Conservation (phyloP, 2,888 invertebrate species). For the Galerucella nymphaeae region DNA sequence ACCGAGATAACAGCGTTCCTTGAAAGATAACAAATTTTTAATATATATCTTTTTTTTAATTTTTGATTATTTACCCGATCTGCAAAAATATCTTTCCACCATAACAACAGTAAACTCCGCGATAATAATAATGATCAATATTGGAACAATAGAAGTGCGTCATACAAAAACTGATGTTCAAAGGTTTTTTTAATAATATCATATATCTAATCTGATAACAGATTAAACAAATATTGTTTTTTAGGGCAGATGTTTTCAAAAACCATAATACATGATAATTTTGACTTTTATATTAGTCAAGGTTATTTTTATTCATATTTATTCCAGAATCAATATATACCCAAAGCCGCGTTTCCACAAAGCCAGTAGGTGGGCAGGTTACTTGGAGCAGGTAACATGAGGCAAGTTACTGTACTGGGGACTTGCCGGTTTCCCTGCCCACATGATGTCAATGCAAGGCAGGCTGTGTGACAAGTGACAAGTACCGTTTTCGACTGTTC, state of each 20-base stretch:
- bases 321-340: no score
- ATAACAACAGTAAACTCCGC: not conserved
- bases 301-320: no score
- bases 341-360: no score
- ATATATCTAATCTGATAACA: conserved; percentile 38
- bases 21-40: not conserved
- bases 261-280: not conserved
- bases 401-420: no score
- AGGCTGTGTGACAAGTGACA: no score
- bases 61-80: not conserved
- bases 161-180: conserved; percentile 30
- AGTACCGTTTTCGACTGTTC: no score
- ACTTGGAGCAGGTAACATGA: no score
- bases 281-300: no score
- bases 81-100: conserved; percentile 1
- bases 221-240: conserved; percentile 12
- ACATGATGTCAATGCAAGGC: no score
- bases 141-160: conserved; percentile 41
- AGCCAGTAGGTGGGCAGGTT: no score
- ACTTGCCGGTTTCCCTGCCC: no score
- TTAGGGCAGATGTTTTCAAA: not conserved
- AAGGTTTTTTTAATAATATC: conserved; percentile 30
- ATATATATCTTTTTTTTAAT: not conserved
- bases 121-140: conserved; percentile 35
- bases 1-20: not conserved